These are phyloP conservation scores for Asteroscopus sphinx DNA, from an alignment of 2,888 invertebrate species.

Conservation along the genomic window DNA sequence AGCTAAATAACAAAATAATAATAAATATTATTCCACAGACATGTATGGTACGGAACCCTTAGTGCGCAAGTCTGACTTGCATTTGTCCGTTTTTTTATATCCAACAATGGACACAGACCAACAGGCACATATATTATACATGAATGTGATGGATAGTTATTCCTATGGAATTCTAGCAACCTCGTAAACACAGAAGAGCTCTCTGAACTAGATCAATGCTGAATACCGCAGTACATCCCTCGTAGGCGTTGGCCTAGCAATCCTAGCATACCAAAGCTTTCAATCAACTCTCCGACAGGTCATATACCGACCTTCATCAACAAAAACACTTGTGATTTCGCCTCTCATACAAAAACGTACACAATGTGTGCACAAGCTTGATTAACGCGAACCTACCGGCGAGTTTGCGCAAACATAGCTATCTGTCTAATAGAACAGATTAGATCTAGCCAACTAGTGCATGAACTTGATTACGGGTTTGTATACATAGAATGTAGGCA, in stretches of 20 bases:
- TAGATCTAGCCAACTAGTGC: slow-evolving; percentile 16
- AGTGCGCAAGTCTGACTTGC: too few relatives aligned
- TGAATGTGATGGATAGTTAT: not conserved
- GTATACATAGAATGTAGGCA: not conserved
- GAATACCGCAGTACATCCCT: not conserved
- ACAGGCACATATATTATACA: not conserved
- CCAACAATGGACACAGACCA: too few relatives aligned
- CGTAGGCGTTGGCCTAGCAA: not conserved
- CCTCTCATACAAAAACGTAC: not conserved
- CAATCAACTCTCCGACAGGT: not conserved
- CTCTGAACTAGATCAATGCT: not conserved
- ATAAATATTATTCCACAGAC: too few relatives aligned
- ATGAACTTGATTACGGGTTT: slow-evolving; percentile 12
- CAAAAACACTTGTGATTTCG: not conserved
- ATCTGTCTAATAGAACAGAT: slow-evolving; percentile 37
- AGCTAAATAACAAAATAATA: too few relatives aligned
- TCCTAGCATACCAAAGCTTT: not conserved
- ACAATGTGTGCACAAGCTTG: not conserved
- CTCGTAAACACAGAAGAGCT: not conserved
- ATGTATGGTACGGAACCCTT: too few relatives aligned
- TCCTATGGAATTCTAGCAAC: not conserved
- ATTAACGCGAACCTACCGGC: slow-evolving; percentile 7
- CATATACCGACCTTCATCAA: not conserved
- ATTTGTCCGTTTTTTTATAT: too few relatives aligned
- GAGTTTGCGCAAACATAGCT: slow-evolving; percentile 10